Evolutionary conservation across 2,888 invertebrate genomes (phyloP), one percentile per base, ranked within the genome.

Genomic region (Lumbricus terrestris): DNA sequence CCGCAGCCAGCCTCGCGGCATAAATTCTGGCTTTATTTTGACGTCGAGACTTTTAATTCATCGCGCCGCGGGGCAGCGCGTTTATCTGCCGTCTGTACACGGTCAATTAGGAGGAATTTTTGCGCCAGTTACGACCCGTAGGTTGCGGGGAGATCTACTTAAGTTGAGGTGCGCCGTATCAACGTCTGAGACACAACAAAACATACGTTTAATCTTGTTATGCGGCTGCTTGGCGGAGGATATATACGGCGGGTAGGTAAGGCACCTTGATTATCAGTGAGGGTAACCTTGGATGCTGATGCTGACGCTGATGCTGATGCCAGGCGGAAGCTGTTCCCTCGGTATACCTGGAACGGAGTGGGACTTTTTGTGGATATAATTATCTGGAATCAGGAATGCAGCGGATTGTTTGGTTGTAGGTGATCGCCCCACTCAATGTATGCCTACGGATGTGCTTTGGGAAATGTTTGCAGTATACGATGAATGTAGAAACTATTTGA

Each of bases 21-120:
- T 85, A 85, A 85, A 85, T 85, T 85, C 35, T 37, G 20, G 13
- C 34, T 85, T 85, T 85, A 85, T 85, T 85, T 85, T 85, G 85
- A 85, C 85, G 37, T 85, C 18, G 35, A 37, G 85, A 35, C 85
- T 5, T 85, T 85, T 85, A 37, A 85, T 85, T 85, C 85, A 69
- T 69, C 69, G 69, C 69, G 69, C 69, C 69, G n/a, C 69, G 69
- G 69, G 69, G 69, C n/a, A n/a, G 69, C 29, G 29, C 69, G 69
- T 69, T 69, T 69, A 69, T 69, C 69, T 29, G 69, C n/a, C 29
- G n/a, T n/a, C 8, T 69, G n/a, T 69, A n/a, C 69, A 29, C n/a
- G n/a, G 69, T 69, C 69, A 69, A 69, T 69, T 69, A 69, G 69
- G 69, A 69, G 69, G 69, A 29, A 69, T 69, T 69, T 69, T 69